Percentiles rank a stretch among this genome's conserved stretches.
Conservation (phyloP, 2,888 invertebrate species). For the Drosophila crucigera region DNA sequence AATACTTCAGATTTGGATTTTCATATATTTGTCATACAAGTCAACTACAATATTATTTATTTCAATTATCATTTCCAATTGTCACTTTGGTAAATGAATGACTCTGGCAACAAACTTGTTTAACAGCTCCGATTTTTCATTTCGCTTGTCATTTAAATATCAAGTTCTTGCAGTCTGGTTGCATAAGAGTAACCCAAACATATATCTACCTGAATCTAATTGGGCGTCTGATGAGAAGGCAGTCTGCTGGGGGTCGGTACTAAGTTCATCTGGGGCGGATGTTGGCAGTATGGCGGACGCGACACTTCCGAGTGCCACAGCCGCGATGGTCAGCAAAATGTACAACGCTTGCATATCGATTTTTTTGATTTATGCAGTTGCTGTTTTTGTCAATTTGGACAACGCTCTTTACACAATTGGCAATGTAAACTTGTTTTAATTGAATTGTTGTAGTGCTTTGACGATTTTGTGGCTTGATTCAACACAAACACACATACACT, state of each 20-base stretch:
- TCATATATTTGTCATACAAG: conserved; percentile 14
- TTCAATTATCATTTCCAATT: conserved; percentile 27
- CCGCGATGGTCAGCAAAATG: conserved; percentile 63
- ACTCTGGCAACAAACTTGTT: conserved; percentile 70
- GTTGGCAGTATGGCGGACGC: conserved; percentile 63
- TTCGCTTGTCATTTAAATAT: conserved; percentile 65
- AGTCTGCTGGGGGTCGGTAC: conserved; percentile 43
- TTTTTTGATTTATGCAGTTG: conserved; percentile 12
- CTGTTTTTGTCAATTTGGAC: conserved; percentile 27
- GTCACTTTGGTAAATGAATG: conserved; percentile 56
- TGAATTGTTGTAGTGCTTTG: conserved; percentile 53
- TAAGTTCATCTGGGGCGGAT: conserved; percentile 32
- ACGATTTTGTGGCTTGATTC: conserved; percentile 54
- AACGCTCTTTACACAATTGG: conserved; percentile 59
- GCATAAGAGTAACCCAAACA: conserved; percentile 47
- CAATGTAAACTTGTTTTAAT: conserved; percentile 69
- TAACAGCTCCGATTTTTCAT: conserved; percentile 22
- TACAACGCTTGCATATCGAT: conserved; percentile 71
- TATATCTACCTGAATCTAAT: conserved; percentile 56
- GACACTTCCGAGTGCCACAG: conserved; percentile 80
- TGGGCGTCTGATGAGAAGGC: conserved; percentile 29
- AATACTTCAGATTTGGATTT: conserved; percentile 6
- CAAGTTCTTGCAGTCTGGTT: conserved; percentile 70
- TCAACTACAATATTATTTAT: conserved; percentile 6
- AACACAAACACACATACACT: conserved; percentile 42